Conservation (phyloP, 2,113 vertebrate genomes). For the Elgaria multicarinata region DNA sequence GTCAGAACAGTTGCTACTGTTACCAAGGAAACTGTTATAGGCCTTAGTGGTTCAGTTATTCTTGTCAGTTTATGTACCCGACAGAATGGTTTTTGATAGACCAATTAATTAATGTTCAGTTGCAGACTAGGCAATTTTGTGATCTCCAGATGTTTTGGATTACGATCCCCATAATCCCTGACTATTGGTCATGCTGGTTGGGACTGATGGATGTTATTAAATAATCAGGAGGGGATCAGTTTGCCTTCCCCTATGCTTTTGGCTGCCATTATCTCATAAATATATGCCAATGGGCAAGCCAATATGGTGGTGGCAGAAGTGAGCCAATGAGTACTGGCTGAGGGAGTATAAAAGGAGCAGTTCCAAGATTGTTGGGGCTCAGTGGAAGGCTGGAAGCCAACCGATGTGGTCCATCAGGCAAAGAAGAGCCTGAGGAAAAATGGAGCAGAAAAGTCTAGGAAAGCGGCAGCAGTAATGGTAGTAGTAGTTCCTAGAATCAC, state of each 20-base stretch:
- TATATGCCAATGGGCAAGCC: not conserved
- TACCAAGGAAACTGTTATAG: not conserved
- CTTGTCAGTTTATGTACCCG: not conserved
- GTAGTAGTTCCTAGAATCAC: not conserved
- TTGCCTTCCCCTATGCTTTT: not conserved
- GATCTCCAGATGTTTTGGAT: too few relatives aligned
- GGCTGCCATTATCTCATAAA: not conserved
- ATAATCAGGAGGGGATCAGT: too few relatives aligned
- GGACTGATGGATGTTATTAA: too few relatives aligned
- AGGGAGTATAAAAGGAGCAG: not conserved
- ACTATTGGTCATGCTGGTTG: too few relatives aligned
- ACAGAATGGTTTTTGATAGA: not conserved
- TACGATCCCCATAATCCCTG: too few relatives aligned
- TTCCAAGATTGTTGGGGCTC: not conserved
- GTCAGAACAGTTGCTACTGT: not conserved
- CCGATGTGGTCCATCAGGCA: not conserved
- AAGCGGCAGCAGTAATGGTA: too few relatives aligned
- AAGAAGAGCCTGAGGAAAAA: not conserved
- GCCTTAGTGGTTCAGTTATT: not conserved
- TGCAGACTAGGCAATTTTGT: too few relatives aligned
- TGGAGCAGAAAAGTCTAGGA: not conserved
- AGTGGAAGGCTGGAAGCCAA: not conserved
- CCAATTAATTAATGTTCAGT: not conserved
- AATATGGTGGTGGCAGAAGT: not conserved
- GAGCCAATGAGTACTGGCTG: not conserved